Percentiles rank a stretch among this genome's conserved stretches.
Evolutionary conservation across 2,797 vertebrate species (phyloP).

Genomic region (Hypotaenidia philippensis): DNA sequence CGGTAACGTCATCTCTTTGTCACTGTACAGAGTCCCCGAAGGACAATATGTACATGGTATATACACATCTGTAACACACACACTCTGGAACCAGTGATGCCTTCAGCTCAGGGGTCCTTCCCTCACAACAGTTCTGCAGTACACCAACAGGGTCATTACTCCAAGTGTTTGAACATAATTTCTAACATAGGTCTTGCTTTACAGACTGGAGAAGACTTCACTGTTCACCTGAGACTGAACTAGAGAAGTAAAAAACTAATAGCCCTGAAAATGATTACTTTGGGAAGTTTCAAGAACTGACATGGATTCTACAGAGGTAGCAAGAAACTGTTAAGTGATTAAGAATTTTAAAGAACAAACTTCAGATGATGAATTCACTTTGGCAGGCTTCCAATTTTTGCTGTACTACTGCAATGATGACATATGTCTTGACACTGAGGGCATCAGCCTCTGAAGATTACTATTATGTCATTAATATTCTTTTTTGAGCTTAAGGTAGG

Average conservation of each 20-base stretch:
- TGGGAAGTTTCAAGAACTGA: neutral
- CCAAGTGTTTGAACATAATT: neutral
- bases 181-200: neutral
- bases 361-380: neutral
- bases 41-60: neutral
- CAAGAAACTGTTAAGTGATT: neutral
- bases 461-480: neutral
- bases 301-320: neutral
- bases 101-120: neutral
- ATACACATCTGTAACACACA: neutral
- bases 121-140: neutral
- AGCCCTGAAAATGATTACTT: neutral
- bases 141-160: neutral
- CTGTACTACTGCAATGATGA: neutral
- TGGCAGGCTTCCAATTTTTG: neutral
- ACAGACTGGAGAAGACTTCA: neutral
- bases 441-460: neutral
- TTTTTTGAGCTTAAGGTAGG: neutral
- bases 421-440: neutral
- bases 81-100: accelerated
- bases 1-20: neutral
- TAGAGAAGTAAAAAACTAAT: neutral
- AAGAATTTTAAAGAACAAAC: neutral
- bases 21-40: neutral
- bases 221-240: neutral